phyloP scores from a whole-genome alignment of 2,888 invertebrate genomes.

The Podabrus alpinus region DNA sequence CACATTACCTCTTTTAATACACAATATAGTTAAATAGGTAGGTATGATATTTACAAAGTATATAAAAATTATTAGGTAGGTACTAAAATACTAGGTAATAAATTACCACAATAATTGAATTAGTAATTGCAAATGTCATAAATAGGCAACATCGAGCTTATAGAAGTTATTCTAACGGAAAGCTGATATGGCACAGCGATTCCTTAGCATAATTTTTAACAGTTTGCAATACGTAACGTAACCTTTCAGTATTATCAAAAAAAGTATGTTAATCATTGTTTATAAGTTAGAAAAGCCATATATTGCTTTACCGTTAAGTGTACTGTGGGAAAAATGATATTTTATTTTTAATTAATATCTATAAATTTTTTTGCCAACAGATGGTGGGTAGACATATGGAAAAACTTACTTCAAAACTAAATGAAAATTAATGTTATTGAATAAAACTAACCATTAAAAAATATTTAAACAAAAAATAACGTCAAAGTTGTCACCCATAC shows the following conservation, averaged over 20 bases:
- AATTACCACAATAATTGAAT: neutral
- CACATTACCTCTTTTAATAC: neutral
- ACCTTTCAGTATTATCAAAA: conserved; percentile 1
- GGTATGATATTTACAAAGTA: too few species aligned
- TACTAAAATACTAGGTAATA: neutral
- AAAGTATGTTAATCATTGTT: conserved; percentile 5
- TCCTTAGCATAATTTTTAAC: neutral
- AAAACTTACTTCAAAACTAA: neutral
- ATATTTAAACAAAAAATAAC: neutral
- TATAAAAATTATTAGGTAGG: too few species aligned
- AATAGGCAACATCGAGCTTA: neutral
- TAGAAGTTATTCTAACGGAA: neutral
- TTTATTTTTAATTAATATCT: conserved; percentile 1
- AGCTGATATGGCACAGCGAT: neutral
- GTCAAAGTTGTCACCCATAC: neutral
- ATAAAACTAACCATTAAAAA: neutral
- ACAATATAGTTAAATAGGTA: too few species aligned
- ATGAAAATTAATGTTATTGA: conserved; percentile 1
- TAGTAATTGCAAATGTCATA: neutral
- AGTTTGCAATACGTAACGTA: neutral
- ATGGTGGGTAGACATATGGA: neutral
- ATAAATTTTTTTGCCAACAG: conserved; percentile 3
- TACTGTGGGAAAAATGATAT: neutral
- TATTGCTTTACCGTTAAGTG: conserved; percentile 2
- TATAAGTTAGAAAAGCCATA: conserved; percentile 3